Conservation (phyloP, 2,113 vertebrate species). For the Scomber colias region DNA sequence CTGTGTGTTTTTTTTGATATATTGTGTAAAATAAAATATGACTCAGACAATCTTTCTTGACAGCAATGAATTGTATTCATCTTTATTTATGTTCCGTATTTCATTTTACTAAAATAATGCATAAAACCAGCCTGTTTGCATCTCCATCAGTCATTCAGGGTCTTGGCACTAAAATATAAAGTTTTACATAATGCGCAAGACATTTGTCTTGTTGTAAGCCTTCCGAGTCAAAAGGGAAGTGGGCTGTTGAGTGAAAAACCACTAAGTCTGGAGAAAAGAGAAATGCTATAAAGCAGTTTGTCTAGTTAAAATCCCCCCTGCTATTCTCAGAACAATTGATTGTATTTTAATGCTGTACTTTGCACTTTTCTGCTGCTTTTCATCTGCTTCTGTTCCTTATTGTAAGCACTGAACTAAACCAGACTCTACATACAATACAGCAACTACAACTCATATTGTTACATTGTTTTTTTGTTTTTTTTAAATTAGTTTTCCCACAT, state of each 20-base stretch:
- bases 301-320: slow-evolving; percentile 6
- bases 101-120: slow-evolving; percentile 20
- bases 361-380: neutral
- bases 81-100: slow-evolving; percentile 45
- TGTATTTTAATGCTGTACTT: neutral
- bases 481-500: slow-evolving; percentile 49
- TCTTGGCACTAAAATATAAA: slow-evolving; percentile 36
- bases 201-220: slow-evolving; percentile 33
- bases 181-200: slow-evolving; percentile 21
- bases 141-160: slow-evolving; percentile 48
- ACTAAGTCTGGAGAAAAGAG: slow-evolving; percentile 10
- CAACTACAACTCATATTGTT: slow-evolving; percentile 15
- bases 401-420: slow-evolving; percentile 11
- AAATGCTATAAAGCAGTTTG: slow-evolving; percentile 4
- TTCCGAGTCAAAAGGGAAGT: slow-evolving; percentile 63
- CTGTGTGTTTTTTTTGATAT: neutral
- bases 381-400: neutral
- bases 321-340: slow-evolving; percentile 24
- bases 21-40: slow-evolving; percentile 13
- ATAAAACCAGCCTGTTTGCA: slow-evolving; percentile 42
- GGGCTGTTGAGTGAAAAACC: slow-evolving; percentile 49
- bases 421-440: neutral
- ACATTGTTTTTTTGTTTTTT: slow-evolving; percentile 35
- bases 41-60: neutral
- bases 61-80: slow-evolving; percentile 8